Conservation (phyloP, 2,113 vertebrate genomes). For the Delphinapterus leucas region DNA sequence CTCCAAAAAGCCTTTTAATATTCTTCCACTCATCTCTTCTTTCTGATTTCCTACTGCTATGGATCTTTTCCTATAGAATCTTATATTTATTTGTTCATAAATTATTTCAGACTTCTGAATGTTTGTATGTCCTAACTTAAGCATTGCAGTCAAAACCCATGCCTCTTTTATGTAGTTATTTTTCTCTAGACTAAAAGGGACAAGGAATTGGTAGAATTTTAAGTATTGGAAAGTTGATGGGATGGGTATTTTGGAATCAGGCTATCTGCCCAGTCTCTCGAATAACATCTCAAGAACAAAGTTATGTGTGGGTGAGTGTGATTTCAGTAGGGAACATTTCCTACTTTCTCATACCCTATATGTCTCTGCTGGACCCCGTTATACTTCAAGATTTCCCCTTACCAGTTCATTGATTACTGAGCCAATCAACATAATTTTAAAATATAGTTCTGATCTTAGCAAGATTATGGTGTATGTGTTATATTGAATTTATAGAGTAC, state of each 20-base stretch:
- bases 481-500: not conserved
- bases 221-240: not conserved
- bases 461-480: not conserved
- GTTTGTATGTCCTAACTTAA: not conserved
- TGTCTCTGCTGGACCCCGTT: not conserved
- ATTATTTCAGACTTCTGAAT: not conserved
- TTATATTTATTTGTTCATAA: not conserved
- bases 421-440: not conserved
- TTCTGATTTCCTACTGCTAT: not conserved
- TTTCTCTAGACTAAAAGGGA: not conserved
- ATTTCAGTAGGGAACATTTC: not conserved
- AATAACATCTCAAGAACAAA: not conserved
- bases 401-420: not conserved
- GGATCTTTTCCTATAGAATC: not conserved
- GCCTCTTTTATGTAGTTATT: not conserved
- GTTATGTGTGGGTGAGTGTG: not conserved
- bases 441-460: not conserved
- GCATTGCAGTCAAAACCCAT: not conserved
- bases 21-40: not conserved
- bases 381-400: not conserved
- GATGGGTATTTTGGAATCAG: not conserved
- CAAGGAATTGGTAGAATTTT: not conserved
- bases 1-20: not conserved
- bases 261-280: not conserved
- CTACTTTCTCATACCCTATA: not conserved